Evolutionary conservation across 1,140 invertebrate genomes (phyloP).

Genomic region (Colletes latitarsis): DNA sequence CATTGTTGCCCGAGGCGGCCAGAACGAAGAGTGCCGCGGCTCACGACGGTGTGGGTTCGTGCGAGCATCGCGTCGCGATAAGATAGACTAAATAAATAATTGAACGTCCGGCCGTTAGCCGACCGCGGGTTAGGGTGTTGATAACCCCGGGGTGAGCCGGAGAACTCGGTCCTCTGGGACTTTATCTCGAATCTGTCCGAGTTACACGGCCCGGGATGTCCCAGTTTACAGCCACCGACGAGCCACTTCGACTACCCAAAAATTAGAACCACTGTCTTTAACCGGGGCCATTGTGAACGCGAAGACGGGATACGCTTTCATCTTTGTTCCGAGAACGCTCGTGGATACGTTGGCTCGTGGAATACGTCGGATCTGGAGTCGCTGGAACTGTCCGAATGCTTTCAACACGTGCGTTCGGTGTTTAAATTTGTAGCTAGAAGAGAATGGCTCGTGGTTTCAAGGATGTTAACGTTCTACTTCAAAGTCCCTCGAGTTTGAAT

Average conservation of each 20-base stretch:
- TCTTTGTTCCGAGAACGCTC: not conserved
- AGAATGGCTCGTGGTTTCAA: too few species aligned
- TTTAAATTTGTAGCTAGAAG: too few species aligned
- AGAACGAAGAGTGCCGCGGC: constrained; percentile 24
- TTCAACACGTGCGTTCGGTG: too few species aligned
- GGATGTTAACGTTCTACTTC: too few species aligned
- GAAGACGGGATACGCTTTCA: not conserved
- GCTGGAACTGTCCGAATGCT: not conserved
- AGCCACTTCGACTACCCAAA: constrained; percentile 54
- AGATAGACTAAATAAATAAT: constrained; percentile 79
- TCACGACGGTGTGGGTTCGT: constrained; percentile 60
- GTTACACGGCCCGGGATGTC: constrained; percentile 54
- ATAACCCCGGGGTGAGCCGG: constrained; percentile 67
- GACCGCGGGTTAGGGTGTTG: constrained; percentile 69
- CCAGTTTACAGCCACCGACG: constrained; percentile 60
- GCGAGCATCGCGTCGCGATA: constrained; percentile 70
- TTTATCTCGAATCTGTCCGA: constrained; percentile 74
- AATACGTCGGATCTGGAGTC: not conserved
- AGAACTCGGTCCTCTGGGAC: constrained; percentile 43
- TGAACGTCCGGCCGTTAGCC: constrained; percentile 72
- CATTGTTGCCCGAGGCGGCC: constrained; percentile 5
- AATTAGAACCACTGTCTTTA: constrained; percentile 46
- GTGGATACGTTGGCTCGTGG: not conserved
- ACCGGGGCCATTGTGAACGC: not conserved
- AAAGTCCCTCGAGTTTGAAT: too few species aligned